Conservation (phyloP, 1,140 invertebrate species). For the Drosophila takahashii region DNA sequence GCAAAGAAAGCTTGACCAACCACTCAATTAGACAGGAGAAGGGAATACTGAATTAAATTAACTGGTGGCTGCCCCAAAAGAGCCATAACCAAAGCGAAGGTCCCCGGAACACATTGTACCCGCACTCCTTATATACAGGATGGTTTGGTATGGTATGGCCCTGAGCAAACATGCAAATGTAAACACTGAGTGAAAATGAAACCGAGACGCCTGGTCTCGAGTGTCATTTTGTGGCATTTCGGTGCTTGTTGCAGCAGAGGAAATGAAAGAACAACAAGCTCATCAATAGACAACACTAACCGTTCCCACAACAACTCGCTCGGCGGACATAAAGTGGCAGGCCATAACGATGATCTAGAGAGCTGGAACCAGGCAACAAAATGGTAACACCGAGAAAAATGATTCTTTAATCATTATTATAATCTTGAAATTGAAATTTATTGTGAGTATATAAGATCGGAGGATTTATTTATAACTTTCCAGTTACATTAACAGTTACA, state of each 20-base stretch:
- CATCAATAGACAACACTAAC: constrained; percentile 65
- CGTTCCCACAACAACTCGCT: constrained; percentile 28
- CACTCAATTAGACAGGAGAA: constrained; percentile 69
- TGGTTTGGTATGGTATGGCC: constrained; percentile 5
- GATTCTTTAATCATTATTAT: neutral
- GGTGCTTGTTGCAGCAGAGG: constrained; percentile 38
- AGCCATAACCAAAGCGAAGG: constrained; percentile 60
- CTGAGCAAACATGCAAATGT: constrained; percentile 65
- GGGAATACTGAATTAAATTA: constrained; percentile 75
- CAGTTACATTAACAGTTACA: too few species aligned
- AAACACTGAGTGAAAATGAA: constrained; percentile 49
- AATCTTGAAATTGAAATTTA: too few species aligned
- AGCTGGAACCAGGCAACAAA: neutral
- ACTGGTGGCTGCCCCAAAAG: constrained; percentile 65
- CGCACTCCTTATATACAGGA: neutral
- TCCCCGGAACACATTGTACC: too few species aligned
- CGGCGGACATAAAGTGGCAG: constrained; percentile 47
- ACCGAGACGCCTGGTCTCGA: constrained; percentile 48
- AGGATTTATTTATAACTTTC: too few species aligned
- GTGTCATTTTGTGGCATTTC: constrained; percentile 50
- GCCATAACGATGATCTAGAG: constrained; percentile 36
- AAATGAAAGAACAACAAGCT: constrained; percentile 73
- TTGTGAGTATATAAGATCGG: too few species aligned
- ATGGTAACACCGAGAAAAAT: neutral
- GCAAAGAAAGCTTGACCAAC: constrained; percentile 44